phyloP scores from a whole-genome alignment of 2,113 vertebrate species.

The Nothoprocta perdicaria region DNA sequence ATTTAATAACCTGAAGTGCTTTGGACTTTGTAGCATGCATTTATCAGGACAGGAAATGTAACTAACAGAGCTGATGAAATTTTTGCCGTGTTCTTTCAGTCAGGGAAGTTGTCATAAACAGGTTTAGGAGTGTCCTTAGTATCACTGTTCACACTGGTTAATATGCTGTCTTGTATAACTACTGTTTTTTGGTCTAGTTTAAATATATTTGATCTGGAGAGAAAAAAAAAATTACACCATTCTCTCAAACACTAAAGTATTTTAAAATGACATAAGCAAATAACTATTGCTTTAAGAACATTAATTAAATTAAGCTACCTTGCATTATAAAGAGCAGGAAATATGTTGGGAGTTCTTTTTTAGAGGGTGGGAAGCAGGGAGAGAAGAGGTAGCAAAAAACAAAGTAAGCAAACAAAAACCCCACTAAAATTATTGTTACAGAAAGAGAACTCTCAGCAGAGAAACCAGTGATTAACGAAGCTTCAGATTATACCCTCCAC shows the following conservation, averaged over 20 bases:
- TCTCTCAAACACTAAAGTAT: neutral
- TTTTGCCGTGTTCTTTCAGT: slow-evolving; percentile 61
- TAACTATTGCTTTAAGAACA: neutral
- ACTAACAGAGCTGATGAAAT: slow-evolving; percentile 44
- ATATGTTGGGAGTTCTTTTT: neutral
- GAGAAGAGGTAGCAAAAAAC: neutral
- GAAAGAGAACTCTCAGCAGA: neutral
- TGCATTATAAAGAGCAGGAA: neutral
- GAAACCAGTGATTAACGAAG: neutral
- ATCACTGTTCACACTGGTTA: slow-evolving; percentile 15
- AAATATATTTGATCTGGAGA: neutral
- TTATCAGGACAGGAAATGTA: slow-evolving; percentile 74
- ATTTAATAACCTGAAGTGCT: slow-evolving; percentile 69
- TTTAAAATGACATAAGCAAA: neutral
- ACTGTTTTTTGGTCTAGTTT: slow-evolving; percentile 26
- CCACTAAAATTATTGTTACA: neutral
- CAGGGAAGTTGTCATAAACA: slow-evolving; percentile 39
- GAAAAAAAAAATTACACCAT: neutral
- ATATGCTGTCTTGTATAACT: neutral
- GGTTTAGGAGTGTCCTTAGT: neutral
- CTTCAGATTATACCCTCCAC: neutral
- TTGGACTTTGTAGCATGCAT: slow-evolving; percentile 57
- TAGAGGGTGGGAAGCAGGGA: no score
- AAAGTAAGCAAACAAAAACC: no score
- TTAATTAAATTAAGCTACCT: neutral